Base-by-base conservation (phyloP, 2,797 vertebrate genomes). In the Phoebastria nigripes region DNA sequence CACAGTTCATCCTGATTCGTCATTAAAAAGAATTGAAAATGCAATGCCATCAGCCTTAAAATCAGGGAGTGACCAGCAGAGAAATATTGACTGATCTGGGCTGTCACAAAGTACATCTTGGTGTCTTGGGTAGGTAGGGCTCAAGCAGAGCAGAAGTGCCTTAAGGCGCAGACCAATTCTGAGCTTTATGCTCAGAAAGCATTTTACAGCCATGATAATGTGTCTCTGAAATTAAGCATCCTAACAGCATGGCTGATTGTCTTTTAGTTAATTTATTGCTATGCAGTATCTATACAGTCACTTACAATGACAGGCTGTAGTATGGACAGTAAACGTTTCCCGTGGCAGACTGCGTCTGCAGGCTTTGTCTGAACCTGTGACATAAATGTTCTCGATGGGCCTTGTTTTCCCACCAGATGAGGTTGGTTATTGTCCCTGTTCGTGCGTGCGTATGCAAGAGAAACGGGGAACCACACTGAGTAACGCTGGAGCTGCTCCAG, bases 211-310 rank as follows among this genome's bases (percentile, higher is more conserved):
- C 70, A 17, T 74, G 70, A 26, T 93, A 82, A 86, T 28, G 20
- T 84, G 69, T 79, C 73, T 90, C 83, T 89, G 92, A 94, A 91
- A 94, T 90, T 82, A 94, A 59, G 71, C 89, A 87, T 92, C 72
- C 63, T 82, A 82, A 58, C 51, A 65, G 81, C 35, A 41, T 26
- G 29, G 51, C 42, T 84, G 93, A 83, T 93, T 84, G 83, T 94
- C 86, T 90, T 92, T 89, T 79, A 72, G 62, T 54, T 90, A 94
- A 90, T 90, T 92, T 90, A 93, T 93, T 7, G 9, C 67, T 55
- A 4, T 79, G 51, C 39, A 16, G 42, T 78, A 69, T 65, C 90
- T 87, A 14, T 77, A 71, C 73, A 89, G 84, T 87, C 78, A 79
- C 67, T 80, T 85, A 51, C 7, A 67, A 8, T 93, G 78, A 80